Conservation (phyloP, 2,797 vertebrate genomes). For the Pristis pectinata region DNA sequence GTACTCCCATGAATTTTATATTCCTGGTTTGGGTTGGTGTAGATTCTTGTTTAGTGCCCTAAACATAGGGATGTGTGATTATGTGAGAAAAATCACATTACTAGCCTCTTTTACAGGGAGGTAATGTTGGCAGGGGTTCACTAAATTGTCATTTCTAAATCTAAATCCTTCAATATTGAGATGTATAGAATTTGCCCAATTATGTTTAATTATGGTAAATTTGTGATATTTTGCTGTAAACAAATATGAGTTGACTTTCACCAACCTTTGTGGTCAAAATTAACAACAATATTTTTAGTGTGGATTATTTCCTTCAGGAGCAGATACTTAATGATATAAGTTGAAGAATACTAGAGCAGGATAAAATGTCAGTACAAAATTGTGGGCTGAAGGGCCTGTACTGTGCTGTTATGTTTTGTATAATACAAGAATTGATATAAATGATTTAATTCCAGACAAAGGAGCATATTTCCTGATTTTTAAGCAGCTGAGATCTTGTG, state of each 20-base stretch:
- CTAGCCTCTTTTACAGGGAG: background rate
- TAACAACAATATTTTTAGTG: background rate
- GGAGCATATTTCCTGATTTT: background rate
- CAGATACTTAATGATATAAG: background rate
- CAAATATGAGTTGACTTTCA: background rate
- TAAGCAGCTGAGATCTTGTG: background rate
- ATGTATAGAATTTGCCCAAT: background rate
- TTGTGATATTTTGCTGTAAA: background rate
- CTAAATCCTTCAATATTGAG: background rate
- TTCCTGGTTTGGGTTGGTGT: background rate
- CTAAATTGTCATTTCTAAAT: background rate
- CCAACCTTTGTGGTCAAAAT: background rate
- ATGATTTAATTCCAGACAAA: background rate
- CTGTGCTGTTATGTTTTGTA: no score
- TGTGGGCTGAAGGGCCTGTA: no score
- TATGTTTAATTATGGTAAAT: background rate
- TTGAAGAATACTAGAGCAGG: background rate
- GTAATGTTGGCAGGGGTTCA: background rate
- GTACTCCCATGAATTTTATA: background rate
- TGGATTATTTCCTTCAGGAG: background rate
- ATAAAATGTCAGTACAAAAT: no score
- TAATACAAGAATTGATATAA: background rate
- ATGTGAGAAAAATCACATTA: background rate
- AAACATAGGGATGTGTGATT: background rate
- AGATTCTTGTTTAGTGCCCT: background rate